Evolutionary conservation across 2,113 vertebrate species (phyloP), one percentile per base, ranked within the genome.

Genomic region (Trematocara stigmaticum): DNA sequence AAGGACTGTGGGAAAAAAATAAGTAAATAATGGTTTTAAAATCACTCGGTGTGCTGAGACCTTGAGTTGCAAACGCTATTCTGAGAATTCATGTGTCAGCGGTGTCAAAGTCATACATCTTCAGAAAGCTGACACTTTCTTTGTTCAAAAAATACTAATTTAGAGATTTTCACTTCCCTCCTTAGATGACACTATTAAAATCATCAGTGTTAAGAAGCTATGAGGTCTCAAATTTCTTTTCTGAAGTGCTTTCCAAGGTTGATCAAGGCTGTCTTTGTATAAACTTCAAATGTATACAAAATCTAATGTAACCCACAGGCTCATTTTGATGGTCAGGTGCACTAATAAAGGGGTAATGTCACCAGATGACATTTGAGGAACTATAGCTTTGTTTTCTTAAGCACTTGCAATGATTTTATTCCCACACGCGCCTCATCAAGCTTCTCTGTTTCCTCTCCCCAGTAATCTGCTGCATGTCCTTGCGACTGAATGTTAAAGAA

Each of bases 401-500:
- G 76, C n/a, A 26, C 6, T 1, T 16, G 5, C 23, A 29, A 6
- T 26, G 38, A 10, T 9, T 47, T 34, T 7, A 55, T 83, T 83
- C 57, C 45, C 13, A 47, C 56, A 85, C n/a, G 34, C 6, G 26
- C 5, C 23, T 81, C 45, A 35, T 49, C 64, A 87, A 85, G 29
- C 10, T 59, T 10, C 2, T 6, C 82, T 11, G 61, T 66, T 45
- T 84, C 53, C 26, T 61, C 61, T 64, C 78, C 45, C 16, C 12
- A 23, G 79, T 82, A 69, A 89, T 89, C 69, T 86, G 66, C 87
- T 56, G 79, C 82, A 83, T 92, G 92, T 92, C 90, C 84, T 93
- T 90, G 90, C 78, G 10, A 57, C 55, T 86, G 82, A 88, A 91
- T 82, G 85, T 52, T 34, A 49, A 87, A 89, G 87, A 79, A 83